phyloP scores from a whole-genome alignment of 2,113 vertebrate genomes.

The Tupaia chinensis region DNA sequence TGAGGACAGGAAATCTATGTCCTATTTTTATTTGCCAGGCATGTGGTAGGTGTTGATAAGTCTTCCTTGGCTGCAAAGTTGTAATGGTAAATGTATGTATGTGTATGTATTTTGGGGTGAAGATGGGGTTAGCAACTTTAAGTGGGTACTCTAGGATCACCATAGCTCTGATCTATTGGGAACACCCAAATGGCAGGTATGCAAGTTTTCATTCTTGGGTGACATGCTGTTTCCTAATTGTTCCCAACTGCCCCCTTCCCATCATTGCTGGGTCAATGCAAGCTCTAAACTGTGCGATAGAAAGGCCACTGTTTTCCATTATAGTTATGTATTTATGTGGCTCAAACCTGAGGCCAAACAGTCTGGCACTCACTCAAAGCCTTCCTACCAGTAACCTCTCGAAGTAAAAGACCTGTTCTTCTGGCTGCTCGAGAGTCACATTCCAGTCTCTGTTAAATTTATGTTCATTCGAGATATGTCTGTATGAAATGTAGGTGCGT shows the following conservation, averaged over 20 bases:
- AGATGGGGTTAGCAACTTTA: neutral
- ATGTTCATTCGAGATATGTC: neutral
- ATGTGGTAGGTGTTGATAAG: neutral
- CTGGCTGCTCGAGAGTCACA: conserved; percentile 82
- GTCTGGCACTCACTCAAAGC: conserved; percentile 81
- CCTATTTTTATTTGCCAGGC: neutral
- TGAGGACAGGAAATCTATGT: neutral
- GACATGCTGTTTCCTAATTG: neutral
- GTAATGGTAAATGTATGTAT: neutral
- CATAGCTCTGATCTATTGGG: neutral
- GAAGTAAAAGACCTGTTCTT: conserved; percentile 87
- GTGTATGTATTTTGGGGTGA: neutral
- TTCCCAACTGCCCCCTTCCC: neutral
- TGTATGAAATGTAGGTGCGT: neutral
- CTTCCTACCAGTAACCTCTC: conserved; percentile 78
- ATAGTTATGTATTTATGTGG: conserved; percentile 70
- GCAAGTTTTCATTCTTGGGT: neutral
- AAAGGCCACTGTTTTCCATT: conserved; percentile 62
- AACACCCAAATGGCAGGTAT: neutral
- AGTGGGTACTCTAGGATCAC: neutral
- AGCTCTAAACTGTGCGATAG: neutral
- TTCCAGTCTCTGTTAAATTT: conserved; percentile 69
- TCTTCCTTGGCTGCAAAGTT: neutral
- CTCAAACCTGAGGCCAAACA: conserved; percentile 76
- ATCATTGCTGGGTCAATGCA: neutral